phyloP scores from a whole-genome alignment of 2,113 vertebrate species.

The Gracilinanus agilis region DNA sequence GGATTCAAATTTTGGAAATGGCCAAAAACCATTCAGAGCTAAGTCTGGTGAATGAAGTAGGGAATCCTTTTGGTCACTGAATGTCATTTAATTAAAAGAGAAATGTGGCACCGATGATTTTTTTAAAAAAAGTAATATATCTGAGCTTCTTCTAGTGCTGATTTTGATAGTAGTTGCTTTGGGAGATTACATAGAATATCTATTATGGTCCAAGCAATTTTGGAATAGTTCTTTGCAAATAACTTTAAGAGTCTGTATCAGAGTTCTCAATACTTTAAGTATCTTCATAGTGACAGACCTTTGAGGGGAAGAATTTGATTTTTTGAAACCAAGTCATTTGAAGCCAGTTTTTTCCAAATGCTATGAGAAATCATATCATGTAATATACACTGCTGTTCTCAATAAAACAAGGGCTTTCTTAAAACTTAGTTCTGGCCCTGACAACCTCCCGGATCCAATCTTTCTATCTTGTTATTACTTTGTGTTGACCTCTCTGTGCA shows the following conservation, averaged over 20 bases:
- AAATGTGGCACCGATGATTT: not conserved
- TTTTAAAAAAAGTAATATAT: not conserved
- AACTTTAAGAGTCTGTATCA: not conserved
- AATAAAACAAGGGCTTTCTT: not conserved
- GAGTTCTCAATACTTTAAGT: not conserved
- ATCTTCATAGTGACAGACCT: not conserved
- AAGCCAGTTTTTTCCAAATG: not conserved
- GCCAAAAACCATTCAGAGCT: constrained; percentile 51
- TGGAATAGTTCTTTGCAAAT: not conserved
- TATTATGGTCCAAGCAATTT: not conserved
- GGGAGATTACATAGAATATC: not conserved
- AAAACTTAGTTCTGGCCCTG: not conserved
- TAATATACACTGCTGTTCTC: not conserved
- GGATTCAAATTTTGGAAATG: constrained; percentile 55
- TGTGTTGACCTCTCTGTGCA: not conserved
- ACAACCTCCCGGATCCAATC: not conserved
- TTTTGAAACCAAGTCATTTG: not conserved
- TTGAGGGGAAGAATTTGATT: not conserved
- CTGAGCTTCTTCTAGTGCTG: not conserved
- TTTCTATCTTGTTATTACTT: not conserved
- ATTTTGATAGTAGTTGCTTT: not conserved
- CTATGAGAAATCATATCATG: not conserved
- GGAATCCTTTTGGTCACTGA: not conserved
- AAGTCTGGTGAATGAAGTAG: constrained; percentile 23
- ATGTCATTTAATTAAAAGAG: not conserved